These are phyloP conservation scores for Brachypterus glaber DNA, from an alignment of 2,888 invertebrate species.

Conservation along the genomic window DNA sequence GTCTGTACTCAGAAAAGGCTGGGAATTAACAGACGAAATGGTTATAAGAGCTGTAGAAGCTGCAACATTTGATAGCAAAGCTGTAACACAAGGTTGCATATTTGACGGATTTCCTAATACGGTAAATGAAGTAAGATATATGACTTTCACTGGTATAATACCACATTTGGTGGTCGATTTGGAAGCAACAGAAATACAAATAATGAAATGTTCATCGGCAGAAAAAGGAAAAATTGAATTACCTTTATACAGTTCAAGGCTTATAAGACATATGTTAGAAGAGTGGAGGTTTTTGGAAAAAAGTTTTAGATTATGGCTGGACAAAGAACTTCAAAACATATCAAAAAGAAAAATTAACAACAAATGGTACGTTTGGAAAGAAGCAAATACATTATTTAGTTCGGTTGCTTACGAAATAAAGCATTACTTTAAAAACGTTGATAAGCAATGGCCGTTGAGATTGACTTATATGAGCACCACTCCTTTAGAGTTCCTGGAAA, in stretches of 20 bases:
- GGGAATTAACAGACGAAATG: slow-evolving; percentile 40
- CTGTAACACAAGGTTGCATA: slow-evolving; percentile 48
- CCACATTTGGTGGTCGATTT: slow-evolving; percentile 51
- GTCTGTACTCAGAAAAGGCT: slow-evolving; percentile 38
- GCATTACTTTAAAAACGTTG: slow-evolving; percentile 44
- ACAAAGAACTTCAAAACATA: slow-evolving; percentile 47
- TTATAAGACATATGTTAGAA: slow-evolving; percentile 41
- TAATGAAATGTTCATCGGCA: slow-evolving; percentile 40
- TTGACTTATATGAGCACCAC: slow-evolving; percentile 48
- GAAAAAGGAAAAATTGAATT: slow-evolving; percentile 31
- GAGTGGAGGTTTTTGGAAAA: slow-evolving; percentile 39
- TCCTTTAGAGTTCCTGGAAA: slow-evolving; percentile 44
- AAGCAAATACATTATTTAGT: slow-evolving; percentile 38
- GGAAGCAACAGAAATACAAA: slow-evolving; percentile 34
- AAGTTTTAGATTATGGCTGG: slow-evolving; percentile 44
- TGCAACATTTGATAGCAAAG: slow-evolving; percentile 42
- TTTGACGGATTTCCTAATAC: slow-evolving; percentile 53
- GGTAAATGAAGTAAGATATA: slow-evolving; percentile 43
- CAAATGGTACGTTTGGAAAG: slow-evolving; percentile 48
- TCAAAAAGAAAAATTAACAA: slow-evolving; percentile 43
- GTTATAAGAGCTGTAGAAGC: slow-evolving; percentile 47
- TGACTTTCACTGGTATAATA: slow-evolving; percentile 45
- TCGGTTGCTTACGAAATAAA: slow-evolving; percentile 41
- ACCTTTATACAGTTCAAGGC: slow-evolving; percentile 27
- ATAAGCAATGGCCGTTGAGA: slow-evolving; percentile 42